Conservation (phyloP, 2,113 vertebrate species). For the Siniperca knerii region DNA sequence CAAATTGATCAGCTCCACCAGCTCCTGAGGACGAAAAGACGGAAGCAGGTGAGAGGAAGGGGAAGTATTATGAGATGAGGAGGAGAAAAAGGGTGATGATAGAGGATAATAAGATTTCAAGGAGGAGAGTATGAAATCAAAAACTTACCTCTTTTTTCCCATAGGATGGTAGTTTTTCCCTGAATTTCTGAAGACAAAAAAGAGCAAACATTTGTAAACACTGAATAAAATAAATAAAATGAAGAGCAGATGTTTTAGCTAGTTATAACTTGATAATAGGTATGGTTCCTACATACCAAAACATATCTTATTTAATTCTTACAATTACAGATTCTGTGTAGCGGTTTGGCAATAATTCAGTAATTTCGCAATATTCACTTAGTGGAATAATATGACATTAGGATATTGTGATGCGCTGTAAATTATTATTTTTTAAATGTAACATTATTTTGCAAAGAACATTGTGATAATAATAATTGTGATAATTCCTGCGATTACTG, state of each 20-base stretch:
- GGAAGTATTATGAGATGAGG: not conserved
- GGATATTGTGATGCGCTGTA: not conserved
- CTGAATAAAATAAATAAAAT: not conserved
- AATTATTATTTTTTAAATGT: not conserved
- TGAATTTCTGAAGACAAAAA: slow-evolving; percentile 87
- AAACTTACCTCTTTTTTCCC: slow-evolving; percentile 90
- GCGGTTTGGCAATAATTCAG: not conserved
- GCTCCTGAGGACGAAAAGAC: slow-evolving; percentile 83
- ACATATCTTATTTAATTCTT: not conserved
- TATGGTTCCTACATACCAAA: not conserved
- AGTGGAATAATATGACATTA: not conserved
- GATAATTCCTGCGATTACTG: not conserved
- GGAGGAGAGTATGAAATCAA: not conserved
- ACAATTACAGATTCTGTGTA: not conserved
- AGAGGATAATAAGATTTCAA: not conserved
- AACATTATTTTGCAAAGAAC: not conserved
- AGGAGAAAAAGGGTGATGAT: not conserved
- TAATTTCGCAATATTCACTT: not conserved
- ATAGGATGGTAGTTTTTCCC: slow-evolving; percentile 94
- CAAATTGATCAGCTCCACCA: slow-evolving; percentile 88
- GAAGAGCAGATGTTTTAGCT: not conserved
- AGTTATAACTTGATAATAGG: not conserved
- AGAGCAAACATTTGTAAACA: slow-evolving; percentile 22
- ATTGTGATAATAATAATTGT: not conserved
- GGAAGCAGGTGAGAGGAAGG: not conserved